Conservation (phyloP, 2,113 vertebrate genomes). For the Anoura caudifer region DNA sequence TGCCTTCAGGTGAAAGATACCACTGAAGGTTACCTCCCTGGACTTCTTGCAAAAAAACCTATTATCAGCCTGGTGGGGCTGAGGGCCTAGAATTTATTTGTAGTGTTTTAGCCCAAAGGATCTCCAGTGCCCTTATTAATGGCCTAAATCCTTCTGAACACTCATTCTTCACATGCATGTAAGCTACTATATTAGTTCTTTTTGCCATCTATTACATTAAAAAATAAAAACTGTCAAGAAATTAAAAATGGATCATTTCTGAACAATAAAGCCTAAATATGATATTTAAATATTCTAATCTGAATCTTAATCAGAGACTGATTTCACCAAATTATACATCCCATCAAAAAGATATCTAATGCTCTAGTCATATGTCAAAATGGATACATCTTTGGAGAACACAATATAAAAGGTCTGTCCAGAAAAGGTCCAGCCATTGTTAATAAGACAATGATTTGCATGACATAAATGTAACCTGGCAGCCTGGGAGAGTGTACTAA, state of each 20-base stretch:
- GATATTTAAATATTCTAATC: not conserved
- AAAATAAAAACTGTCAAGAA: not conserved
- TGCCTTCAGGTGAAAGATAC: not conserved
- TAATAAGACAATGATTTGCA: too few species aligned
- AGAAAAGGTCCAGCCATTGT: too few species aligned
- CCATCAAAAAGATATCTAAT: not conserved
- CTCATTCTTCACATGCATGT: not conserved
- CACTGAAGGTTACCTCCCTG: not conserved
- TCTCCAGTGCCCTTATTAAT: not conserved
- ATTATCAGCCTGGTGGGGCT: not conserved
- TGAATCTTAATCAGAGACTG: not conserved
- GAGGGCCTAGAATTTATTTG: not conserved
- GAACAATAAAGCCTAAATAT: not conserved
- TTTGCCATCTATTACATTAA: not conserved
- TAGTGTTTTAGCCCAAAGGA: not conserved
- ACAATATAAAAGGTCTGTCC: not conserved
- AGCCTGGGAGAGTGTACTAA: too few species aligned
- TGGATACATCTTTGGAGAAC: not conserved
- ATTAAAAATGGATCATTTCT: not conserved
- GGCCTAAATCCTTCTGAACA: not conserved
- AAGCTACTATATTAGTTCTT: not conserved
- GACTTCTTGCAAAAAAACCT: not conserved
- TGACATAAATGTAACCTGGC: too few species aligned
- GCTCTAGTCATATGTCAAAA: not conserved
- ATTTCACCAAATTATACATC: not conserved